phyloP scores from a whole-genome alignment of 2,113 vertebrate genomes.

The Rhegmatorhina hoffmannsi region DNA sequence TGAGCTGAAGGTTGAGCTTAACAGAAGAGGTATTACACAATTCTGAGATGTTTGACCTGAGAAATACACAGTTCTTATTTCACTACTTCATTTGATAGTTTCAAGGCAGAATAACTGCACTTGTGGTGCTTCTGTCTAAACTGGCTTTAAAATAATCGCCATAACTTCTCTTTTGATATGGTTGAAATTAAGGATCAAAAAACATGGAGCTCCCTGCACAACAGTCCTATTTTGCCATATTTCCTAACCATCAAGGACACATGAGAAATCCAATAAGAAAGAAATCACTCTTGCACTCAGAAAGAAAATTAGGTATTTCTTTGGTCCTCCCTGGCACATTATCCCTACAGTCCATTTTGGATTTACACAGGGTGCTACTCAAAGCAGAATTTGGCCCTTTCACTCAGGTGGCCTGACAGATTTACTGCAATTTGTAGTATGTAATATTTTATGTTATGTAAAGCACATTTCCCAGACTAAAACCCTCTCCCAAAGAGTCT shows the following conservation, averaged over 20 bases:
- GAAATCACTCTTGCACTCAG: neutral
- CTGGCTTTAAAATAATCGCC: neutral
- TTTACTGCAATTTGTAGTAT: neutral
- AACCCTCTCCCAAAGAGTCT: neutral
- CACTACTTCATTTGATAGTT: neutral
- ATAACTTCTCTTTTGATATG: neutral
- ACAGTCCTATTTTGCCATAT: neutral
- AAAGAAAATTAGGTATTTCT: neutral
- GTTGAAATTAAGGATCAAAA: neutral
- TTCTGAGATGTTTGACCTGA: neutral
- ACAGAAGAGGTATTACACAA: neutral
- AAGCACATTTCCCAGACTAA: neutral
- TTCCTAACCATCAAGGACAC: neutral
- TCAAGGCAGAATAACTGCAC: neutral
- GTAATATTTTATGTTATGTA: neutral
- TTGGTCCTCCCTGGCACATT: neutral
- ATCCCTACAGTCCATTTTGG: neutral
- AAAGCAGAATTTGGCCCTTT: neutral
- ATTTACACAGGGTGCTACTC: slow-evolving; percentile 4
- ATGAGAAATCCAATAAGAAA: neutral
- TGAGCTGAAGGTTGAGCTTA: neutral
- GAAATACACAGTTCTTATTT: neutral
- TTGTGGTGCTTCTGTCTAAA: neutral
- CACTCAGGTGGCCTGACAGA: neutral
- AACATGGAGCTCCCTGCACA: neutral